Evolutionary conservation across 2,113 vertebrate genomes (phyloP), one percentile per base, ranked within the genome.

Genomic region (Anarrhichthys ocellatus): DNA sequence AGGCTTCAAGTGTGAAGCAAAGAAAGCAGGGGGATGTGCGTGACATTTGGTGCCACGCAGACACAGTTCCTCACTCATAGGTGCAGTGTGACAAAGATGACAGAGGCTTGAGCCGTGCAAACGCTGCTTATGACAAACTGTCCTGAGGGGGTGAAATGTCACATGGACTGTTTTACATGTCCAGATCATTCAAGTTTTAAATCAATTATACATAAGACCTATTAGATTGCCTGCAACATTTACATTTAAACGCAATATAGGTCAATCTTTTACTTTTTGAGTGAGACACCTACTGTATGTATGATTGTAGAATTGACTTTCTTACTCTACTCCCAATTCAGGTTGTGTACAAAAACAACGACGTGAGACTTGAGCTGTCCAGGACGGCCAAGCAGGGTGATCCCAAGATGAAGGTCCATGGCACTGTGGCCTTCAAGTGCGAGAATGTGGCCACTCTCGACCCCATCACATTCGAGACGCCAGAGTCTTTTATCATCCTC

Each of bases 311-410:
- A 14, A 65, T 29, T 81, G 1, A 67, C 50, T 13, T 13, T 58
- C 18, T 52, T 56, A 40, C 6, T 74, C 20, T 65, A 1, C 22
- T 90, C 88, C 15, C 75, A 48, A 91, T 93, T 73, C 92, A 99
- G 97, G 98, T 99, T 85, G 98, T 99, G 5, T 99, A 99, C 93
- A 99, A 99, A 95, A 99, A 99, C 94, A 99, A 99, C 0, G 98
- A 99, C 22, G 97, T 99, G 76, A 95, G 98, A 38, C 95, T 99
- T 84, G 98, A 99, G 89, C 94, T 99, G 76, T 99, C 98, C 86
- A 95, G 97, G 73, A 95, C 99, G 92, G 97, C 98, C 80, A 97
- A 97, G 77, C 97, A 96, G 94, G 97, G 97, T 1, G 97, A 99
- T 87, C 93, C 96, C 73, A 99, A 99, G 92, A 99, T 99, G 97